Evolutionary conservation across 2,113 vertebrate species (phyloP).

Genomic region (Melanerpes aurifrons): DNA sequence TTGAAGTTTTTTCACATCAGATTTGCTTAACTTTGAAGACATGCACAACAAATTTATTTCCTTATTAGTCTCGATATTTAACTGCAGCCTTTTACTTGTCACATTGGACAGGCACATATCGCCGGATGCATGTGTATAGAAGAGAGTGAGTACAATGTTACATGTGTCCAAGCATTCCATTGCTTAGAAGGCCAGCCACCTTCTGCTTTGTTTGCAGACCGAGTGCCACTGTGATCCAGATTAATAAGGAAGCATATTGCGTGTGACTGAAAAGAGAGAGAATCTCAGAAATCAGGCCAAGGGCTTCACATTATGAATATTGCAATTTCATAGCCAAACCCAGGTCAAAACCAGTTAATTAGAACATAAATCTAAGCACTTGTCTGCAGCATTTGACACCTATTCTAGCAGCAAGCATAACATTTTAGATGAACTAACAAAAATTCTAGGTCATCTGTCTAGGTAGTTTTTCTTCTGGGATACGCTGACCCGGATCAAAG

Average conservation of each 20-base stretch:
- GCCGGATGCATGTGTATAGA: too few species aligned
- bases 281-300: constrained; percentile 7
- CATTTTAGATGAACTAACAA: not conserved
- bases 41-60: not conserved
- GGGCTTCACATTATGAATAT: not conserved
- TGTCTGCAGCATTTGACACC: not conserved
- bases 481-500: not conserved
- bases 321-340: constrained; percentile 27
- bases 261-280: not conserved
- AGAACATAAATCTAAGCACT: not conserved
- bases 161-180: not conserved
- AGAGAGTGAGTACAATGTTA: not conserved
- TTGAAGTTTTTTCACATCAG: not conserved
- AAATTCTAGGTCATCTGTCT: not conserved
- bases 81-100: not conserved
- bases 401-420: not conserved
- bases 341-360: constrained; percentile 28
- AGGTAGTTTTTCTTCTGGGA: not conserved
- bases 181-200: not conserved
- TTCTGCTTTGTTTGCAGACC: not conserved
- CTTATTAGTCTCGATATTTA: not conserved
- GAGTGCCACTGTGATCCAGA: not conserved
- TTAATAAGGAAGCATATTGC: constrained; percentile 23
- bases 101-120: not conserved
- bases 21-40: not conserved